phyloP scores from a whole-genome alignment of 2,888 invertebrate genomes.

The Glyphotaelius pellucidus region DNA sequence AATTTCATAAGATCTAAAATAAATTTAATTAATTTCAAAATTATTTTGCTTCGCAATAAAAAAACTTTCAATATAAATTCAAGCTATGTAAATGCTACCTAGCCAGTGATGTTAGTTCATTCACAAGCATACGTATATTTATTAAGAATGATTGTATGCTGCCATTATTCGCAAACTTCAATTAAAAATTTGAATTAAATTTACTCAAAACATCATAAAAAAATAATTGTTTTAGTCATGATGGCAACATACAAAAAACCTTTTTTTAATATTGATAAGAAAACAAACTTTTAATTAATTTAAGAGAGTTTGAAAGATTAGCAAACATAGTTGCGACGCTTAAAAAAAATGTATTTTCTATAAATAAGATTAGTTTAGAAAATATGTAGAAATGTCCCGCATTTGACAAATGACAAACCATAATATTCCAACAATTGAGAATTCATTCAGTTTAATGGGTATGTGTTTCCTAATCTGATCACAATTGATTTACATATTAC shows the following conservation, averaged over 20 bases:
- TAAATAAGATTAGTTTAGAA: constrained; percentile 12
- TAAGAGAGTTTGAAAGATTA: too few species aligned
- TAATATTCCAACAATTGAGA: neutral
- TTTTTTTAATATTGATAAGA: neutral
- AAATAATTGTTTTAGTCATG: constrained; percentile 13
- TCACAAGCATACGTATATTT: constrained; percentile 4
- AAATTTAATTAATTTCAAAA: neutral
- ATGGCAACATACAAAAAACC: constrained; percentile 42
- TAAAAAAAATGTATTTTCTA: too few species aligned
- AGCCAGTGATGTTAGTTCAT: constrained; percentile 15
- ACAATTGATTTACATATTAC: constrained; percentile 2
- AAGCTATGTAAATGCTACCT: constrained; percentile 19
- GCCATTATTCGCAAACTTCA: constrained; percentile 17
- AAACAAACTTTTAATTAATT: neutral
- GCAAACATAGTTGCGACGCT: too few species aligned
- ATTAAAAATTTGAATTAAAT: constrained; percentile 16
- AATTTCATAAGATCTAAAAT: constrained; percentile 7
- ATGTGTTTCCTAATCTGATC: neutral
- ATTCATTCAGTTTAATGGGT: constrained; percentile 2
- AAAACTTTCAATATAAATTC: constrained; percentile 17
- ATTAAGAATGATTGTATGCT: constrained; percentile 33
- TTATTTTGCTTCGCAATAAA: constrained; percentile 14
- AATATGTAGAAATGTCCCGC: neutral
- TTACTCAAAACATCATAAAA: constrained; percentile 23
- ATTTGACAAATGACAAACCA: neutral